Conservation (phyloP, 2,888 invertebrate species). For the Drosophila meridiana region DNA sequence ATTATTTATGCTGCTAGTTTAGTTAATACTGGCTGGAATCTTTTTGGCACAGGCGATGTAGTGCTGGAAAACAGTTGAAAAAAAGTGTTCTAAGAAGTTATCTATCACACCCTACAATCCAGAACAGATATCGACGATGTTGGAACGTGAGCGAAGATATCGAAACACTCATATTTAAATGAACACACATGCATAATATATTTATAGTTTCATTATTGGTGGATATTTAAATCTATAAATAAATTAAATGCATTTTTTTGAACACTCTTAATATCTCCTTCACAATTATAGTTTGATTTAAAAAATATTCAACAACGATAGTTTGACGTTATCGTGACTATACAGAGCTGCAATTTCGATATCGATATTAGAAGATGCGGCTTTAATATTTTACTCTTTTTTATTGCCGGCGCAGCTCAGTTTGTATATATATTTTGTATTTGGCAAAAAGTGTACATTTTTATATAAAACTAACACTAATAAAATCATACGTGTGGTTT, state of each 20-base stretch:
- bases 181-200: not conserved
- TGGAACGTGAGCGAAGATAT: conserved; percentile 14
- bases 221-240: not conserved
- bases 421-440: conserved; percentile 31
- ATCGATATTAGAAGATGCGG: conserved; percentile 36
- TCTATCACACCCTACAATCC: conserved; percentile 10
- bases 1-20: conserved; percentile 53
- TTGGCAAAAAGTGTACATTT: conserved; percentile 4
- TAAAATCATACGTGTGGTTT: not conserved
- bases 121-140: not conserved
- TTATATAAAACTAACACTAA: not conserved
- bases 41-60: conserved; percentile 56
- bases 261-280: not conserved
- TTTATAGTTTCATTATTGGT: not conserved
- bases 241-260: not conserved
- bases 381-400: conserved; percentile 28
- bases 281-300: not conserved
- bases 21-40: conserved; percentile 57
- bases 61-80: conserved; percentile 27
- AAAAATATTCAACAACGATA: not conserved
- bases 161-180: not conserved
- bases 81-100: conserved; percentile 17
- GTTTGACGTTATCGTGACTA: conserved; percentile 32
- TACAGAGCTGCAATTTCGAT: not conserved
- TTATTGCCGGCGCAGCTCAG: conserved; percentile 34